phyloP scores from a whole-genome alignment of 2,113 vertebrate species.

The Dendropsophus ebraccatus region DNA sequence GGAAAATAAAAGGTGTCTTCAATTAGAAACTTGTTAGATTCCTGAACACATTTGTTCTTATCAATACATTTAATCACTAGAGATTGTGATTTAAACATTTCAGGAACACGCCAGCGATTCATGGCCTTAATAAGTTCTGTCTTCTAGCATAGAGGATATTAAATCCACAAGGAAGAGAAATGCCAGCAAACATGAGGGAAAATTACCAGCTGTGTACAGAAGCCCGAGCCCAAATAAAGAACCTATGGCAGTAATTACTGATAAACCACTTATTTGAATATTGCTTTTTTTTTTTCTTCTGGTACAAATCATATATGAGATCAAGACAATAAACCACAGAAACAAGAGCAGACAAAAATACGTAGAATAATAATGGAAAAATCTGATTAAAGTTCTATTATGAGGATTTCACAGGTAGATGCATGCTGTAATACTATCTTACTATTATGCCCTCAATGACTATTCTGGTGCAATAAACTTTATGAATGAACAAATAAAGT shows the following conservation, averaged over 20 bases:
- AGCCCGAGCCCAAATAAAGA: conserved; percentile 30
- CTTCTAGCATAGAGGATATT: conserved; percentile 24
- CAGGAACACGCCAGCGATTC: conserved; percentile 10
- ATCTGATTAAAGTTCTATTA: neutral
- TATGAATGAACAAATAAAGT: no score
- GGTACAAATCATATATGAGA: neutral
- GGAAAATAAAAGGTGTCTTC: neutral
- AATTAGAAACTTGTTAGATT: neutral
- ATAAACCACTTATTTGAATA: conserved; percentile 45
- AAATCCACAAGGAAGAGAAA: conserved; percentile 40
- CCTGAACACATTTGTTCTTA: neutral
- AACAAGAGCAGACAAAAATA: neutral
- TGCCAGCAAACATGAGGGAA: conserved; percentile 49
- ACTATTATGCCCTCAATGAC: no score
- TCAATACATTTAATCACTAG: neutral
- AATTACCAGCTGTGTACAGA: conserved; percentile 53
- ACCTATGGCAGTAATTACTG: conserved; percentile 48
- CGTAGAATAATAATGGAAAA: neutral
- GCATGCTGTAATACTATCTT: neutral
- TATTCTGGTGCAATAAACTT: no score
- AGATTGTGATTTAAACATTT: conserved; percentile 20
- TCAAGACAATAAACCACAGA: neutral
- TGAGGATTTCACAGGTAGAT: neutral
- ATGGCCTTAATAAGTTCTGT: conserved; percentile 44
- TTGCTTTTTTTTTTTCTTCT: conserved; percentile 36